Base-by-base conservation (phyloP, 2,888 invertebrate species). In the Empis stercorea region DNA sequence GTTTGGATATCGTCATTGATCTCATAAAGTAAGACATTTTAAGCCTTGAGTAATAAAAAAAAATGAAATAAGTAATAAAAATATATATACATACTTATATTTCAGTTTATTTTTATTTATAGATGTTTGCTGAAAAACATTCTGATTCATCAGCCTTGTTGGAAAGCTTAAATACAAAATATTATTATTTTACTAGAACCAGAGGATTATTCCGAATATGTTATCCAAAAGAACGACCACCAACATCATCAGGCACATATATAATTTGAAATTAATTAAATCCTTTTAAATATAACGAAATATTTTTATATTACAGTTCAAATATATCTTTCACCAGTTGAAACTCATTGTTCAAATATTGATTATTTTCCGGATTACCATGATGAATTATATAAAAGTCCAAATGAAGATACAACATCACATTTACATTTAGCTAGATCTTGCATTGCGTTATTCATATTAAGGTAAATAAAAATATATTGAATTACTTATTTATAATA, bases 131-230 rank as follows among this genome's bases (percentile, higher is more conserved):
- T 52, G 74, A 79, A 55, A 83, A 83, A 70, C 79, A 82, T 69
- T 69, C 73, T 47, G 78, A 82, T 54, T 81, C 84, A 52, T 76
- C 75, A 59, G 73, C 79, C 34, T 72, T 87, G 56, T 68, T 88
- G 58, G 85, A 85, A 61, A 83, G 80, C 61, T 77, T 92, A 68
- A 89, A 87, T 70, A 74, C 75, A 43, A 89, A 93, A 71, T 89
- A 87, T 64, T 87, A 80, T 65, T 94, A 85, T 72, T 94, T 81
- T 71, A 88, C 92, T 52, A 80, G 95, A 69, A 93, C 92, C 66
- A 83, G 89, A 66, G 95, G 95, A 55, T 77, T 95, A 47, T 94
- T 94, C 76, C 79, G 94, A 68, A 83, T 87, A 69, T 95, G 94
- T 68, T 95, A 92, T 71, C 92, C 93, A 36, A 91, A 91, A 69